Percentiles rank a stretch among this genome's conserved stretches.
Conservation (phyloP, 37 sponge, comb jelly and placozoan genomes). For the Dysidea cf. avara region DNA sequence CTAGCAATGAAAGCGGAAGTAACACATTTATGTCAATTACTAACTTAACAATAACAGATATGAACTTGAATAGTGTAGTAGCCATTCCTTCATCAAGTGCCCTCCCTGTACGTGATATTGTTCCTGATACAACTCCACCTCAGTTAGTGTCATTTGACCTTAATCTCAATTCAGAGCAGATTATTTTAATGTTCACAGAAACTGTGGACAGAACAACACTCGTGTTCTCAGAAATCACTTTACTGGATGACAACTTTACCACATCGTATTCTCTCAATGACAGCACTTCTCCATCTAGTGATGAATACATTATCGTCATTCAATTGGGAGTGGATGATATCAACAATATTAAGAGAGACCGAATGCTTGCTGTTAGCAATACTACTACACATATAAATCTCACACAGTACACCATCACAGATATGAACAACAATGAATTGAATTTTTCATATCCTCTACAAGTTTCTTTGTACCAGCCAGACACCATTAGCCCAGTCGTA, state of each 20-base stretch:
- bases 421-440: constrained; percentile 83
- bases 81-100: constrained; percentile 23
- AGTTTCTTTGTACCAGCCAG: constrained; percentile 46
- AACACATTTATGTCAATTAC: constrained; percentile 71
- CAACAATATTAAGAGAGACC: constrained; percentile 80
- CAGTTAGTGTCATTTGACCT: constrained; percentile 70
- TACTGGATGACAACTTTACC: constrained; percentile 31
- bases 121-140: constrained; percentile 70
- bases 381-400: constrained; percentile 51
- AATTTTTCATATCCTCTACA: constrained; percentile 52
- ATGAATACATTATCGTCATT: constrained; percentile 74
- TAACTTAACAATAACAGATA: constrained; percentile 53
- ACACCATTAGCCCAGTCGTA: constrained; percentile 59
- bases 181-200: constrained; percentile 76
- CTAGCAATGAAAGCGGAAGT: constrained; percentile 21
- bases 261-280: constrained; percentile 64
- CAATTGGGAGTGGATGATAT: constrained; percentile 69
- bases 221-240: constrained; percentile 41
- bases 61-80: constrained; percentile 60
- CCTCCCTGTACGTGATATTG: constrained; percentile 37
- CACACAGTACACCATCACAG: constrained; percentile 50
- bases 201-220: constrained; percentile 75
- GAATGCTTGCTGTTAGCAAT: constrained; percentile 51
- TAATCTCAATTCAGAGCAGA: constrained; percentile 69
- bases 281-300: constrained; percentile 51